phyloP scores from a whole-genome alignment of 2,888 invertebrate species.

The Xestia sexstrigata region DNA sequence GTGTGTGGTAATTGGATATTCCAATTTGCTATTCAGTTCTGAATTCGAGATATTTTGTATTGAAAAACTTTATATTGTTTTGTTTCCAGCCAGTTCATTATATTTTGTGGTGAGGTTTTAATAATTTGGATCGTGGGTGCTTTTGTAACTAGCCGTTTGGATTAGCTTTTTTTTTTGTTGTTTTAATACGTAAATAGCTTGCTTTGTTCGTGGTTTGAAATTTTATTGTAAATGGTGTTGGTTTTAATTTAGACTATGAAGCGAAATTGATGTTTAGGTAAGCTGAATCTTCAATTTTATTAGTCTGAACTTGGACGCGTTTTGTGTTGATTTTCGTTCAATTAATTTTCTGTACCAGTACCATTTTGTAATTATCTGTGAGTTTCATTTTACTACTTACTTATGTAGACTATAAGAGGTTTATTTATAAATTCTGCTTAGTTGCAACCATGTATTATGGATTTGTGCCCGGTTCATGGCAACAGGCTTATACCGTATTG shows the following conservation, averaged over 20 bases:
- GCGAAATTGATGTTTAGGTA: constrained; percentile 13
- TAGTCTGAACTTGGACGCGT: background rate
- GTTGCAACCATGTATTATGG: background rate
- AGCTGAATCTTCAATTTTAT: background rate
- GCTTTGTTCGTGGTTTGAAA: background rate
- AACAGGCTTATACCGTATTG: background rate
- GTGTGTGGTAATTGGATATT: constrained; percentile 41
- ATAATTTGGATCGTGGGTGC: constrained; percentile 32
- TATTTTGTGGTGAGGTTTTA: constrained; percentile 40
- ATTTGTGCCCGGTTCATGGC: no score
- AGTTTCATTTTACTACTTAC: background rate
- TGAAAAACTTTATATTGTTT: constrained; percentile 49
- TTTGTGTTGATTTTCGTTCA: background rate
- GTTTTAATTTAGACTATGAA: constrained; percentile 15
- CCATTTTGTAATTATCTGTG: background rate
- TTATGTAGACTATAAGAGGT: background rate
- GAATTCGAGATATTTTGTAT: constrained; percentile 52
- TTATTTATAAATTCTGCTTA: background rate
- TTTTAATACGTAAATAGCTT: constrained; percentile 4
- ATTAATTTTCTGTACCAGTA: background rate
- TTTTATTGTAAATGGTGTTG: background rate
- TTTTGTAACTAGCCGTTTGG: constrained; percentile 12
- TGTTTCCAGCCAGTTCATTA: constrained; percentile 43
- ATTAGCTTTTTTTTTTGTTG: constrained; percentile 19
- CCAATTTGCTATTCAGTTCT: constrained; percentile 15